Evolutionary conservation across 2,113 vertebrate species (phyloP), one percentile per base, ranked within the genome.

Genomic region (Platysteira castanea): DNA sequence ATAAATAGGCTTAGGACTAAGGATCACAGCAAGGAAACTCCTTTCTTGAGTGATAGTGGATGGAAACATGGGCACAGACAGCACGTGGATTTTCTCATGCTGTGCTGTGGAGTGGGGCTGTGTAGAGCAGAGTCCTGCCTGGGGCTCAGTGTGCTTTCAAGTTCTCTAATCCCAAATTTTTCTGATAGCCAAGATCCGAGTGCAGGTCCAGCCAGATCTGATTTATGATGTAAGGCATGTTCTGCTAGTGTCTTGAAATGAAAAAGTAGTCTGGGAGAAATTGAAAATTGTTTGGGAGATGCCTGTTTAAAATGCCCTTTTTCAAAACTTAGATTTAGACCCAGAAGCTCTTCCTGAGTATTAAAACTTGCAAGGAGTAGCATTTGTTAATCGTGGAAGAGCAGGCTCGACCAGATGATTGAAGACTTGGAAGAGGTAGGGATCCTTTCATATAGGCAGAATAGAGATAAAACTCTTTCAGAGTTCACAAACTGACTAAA

Each of bases 361-460:
- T 68, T 16, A 57, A 13, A 8, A 31, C 31, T 75, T 87, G 21
- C 10, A 41, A 35, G 7, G 28, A 33, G 7, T 53, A 21, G 10
- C 8, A 47, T 37, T 49, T 7, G 4, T 61, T 41, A 33, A 16
- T 57, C n/a, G 47, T 10, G 26, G 57, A 70, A 85, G 35, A 71
- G 16, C 23, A 24, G 4, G 7, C 5, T 77, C 4, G n/a, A 17
- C 21, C 31, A 61, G 23, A 56, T 56, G 30, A 52, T 7, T 41
- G 57, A 46, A n/a, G 13, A 13, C 81, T 90, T 52, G 30, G 42
- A 61, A 37, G 17, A 53, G 30, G 7, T 2, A 82, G 19, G 6
- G 22, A 10, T 10, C 52, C 15, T 57, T 50, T 37, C 0, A 0
- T 37, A 18, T 6, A 44, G 35, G 26, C 6, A 56, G 17, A n/a